Evolutionary conservation across 2,888 invertebrate genomes (phyloP).

Genomic region (Magallana nippona): DNA sequence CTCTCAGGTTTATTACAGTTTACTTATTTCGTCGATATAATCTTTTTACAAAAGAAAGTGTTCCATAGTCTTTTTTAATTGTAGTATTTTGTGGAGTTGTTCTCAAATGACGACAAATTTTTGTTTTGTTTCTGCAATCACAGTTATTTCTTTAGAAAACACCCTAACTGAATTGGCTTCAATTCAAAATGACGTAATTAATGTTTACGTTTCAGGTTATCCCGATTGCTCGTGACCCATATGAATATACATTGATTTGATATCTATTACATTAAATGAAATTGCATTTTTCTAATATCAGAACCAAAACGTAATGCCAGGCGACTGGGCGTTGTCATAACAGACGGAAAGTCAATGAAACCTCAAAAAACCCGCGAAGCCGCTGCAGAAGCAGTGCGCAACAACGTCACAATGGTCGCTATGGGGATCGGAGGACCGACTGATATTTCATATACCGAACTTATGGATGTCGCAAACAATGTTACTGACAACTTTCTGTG

Average conservation of each 20-base stretch:
- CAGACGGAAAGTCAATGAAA: constrained; percentile 29
- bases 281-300: background rate
- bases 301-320: constrained; percentile 13
- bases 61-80: no score
- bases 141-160: no score
- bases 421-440: constrained; percentile 18
- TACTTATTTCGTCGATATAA: background rate
- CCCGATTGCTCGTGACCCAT: no score
- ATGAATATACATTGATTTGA: no score
- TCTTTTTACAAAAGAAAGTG: no score
- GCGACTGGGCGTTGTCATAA: constrained; percentile 19
- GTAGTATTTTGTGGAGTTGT: no score
- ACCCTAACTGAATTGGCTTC: no score
- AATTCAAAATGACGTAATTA: no score
- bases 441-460: constrained; percentile 17
- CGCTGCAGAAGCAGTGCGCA: background rate
- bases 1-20: background rate
- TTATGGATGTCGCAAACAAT: constrained; percentile 33
- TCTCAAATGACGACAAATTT: no score
- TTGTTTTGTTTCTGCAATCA: no score
- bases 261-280: no score
- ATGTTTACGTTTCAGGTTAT: no score
- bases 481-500: constrained; percentile 13
- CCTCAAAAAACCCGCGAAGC: constrained; percentile 1
- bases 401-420: constrained; percentile 29